Conservation (phyloP, 2,113 vertebrate species). For the Ciconia stormi region DNA sequence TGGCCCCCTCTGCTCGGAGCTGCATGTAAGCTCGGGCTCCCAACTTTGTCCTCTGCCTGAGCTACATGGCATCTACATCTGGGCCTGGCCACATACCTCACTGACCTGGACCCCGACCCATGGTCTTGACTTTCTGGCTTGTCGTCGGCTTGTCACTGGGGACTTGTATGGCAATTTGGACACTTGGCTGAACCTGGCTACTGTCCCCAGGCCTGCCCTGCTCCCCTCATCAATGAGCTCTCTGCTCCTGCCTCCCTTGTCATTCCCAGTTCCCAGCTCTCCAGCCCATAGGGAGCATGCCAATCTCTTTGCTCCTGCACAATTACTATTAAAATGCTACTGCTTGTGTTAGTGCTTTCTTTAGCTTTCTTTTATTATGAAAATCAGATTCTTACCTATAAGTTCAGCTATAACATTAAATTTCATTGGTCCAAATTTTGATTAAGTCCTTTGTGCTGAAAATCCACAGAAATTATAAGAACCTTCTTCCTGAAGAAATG, state of each 20-base stretch:
- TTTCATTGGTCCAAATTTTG: not conserved
- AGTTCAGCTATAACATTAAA: not conserved
- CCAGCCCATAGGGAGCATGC: not conserved
- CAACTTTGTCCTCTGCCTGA: not conserved
- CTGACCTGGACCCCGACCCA: not conserved
- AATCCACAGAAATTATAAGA: not conserved
- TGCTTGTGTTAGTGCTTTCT: not conserved
- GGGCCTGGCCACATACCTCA: not conserved
- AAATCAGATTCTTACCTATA: not conserved
- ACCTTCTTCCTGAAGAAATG: not conserved
- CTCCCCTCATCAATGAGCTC: not conserved
- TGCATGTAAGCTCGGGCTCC: not conserved
- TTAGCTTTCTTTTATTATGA: not conserved
- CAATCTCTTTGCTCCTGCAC: not conserved
- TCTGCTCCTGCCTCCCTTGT: not conserved
- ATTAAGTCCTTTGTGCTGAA: not conserved
- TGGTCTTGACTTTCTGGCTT: not conserved
- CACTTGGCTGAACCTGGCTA: not conserved
- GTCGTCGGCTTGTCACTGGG: not conserved
- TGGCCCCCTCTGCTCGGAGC: not conserved
- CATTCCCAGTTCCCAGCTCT: not conserved
- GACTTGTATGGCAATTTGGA: not conserved
- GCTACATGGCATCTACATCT: accelerated
- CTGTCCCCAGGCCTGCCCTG: not conserved
- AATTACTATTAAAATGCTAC: not conserved